Evolutionary conservation across 2,113 vertebrate genomes (phyloP).

Genomic region (Vireo altiloquus): DNA sequence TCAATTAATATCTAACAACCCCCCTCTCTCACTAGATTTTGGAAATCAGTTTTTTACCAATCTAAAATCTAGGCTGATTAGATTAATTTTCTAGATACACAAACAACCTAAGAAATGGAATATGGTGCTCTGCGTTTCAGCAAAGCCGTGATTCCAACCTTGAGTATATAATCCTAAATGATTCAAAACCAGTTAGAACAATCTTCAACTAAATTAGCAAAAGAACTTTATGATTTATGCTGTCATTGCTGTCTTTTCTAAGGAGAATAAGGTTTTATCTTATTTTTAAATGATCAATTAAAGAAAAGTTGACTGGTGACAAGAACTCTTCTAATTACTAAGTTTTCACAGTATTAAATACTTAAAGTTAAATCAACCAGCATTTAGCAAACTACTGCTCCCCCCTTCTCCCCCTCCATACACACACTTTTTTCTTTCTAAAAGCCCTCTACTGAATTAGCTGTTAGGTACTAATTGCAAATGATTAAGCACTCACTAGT

Average conservation of each 20-base stretch:
- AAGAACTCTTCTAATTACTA: constrained; percentile 70
- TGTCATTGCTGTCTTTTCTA: constrained; percentile 24
- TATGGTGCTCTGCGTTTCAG: neutral
- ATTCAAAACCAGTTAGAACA: neutral
- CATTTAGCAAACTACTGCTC: constrained; percentile 64
- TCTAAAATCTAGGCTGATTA: neutral
- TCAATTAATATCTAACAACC: neutral
- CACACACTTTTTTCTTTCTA: constrained; percentile 53
- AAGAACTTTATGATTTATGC: neutral
- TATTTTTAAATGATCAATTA: constrained; percentile 66
- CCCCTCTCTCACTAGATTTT: constrained; percentile 9
- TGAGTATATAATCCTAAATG: neutral
- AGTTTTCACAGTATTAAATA: constrained; percentile 72
- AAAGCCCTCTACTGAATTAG: constrained; percentile 76
- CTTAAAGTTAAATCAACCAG: constrained; percentile 72
- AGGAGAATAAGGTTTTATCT: constrained; percentile 13
- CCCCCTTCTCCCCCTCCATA: neutral
- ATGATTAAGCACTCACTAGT: constrained; percentile 80
- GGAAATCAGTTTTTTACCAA: neutral
- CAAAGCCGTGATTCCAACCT: neutral
- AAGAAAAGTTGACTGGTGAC: constrained; percentile 58
- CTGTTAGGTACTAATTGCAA: constrained; percentile 78
- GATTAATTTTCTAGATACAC: neutral
- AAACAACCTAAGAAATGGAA: neutral
- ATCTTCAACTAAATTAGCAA: constrained; percentile 35